Evolutionary conservation across 35 echinoderm and acorn worm genomes (phyloP), one percentile per base, ranked within the genome.

Genomic region (Strongylocentrotus purpuratus): DNA sequence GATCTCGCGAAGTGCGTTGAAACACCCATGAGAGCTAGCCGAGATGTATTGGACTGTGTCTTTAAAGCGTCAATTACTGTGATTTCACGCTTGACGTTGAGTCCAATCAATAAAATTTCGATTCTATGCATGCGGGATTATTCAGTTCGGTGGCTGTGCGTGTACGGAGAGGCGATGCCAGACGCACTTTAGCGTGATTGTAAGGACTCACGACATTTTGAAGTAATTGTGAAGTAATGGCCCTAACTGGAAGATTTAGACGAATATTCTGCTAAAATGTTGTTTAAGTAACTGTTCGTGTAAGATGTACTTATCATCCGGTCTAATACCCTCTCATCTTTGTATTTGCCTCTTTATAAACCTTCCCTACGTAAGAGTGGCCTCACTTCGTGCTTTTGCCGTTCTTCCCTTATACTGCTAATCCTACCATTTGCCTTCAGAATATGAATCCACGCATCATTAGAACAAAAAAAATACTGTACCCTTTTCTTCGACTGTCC

Each of bases 61-160:
- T 89, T 89, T 89, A 89, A 89, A 89, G 87, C 45, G 45, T 89
- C 87, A 89, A 89, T 89, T 89, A 46, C 87, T 45, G 33, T 89
- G 87, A 89, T 89, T 89, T 89, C 45, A 89, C 87, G 87, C 87
- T 15, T 15, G 87, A 45, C 0, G 87, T 89, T 33, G 87, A 31
- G 12, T 28, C 12, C 87, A 89, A 89, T 89, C 87, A 89, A 89
- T 89, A 89, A 10, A 11, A 45, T 2, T 89, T 89, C 87, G 87
- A 89, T 89, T 46, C 14, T 89, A 78, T 78, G 65, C 65, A 41
- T 41, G 65, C 12, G 61, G 61, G 61, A 2, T 20, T n/a, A 8
- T 78, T 78, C 25, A 18, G 65, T 28, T 78, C 22, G 22, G 20
- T 78, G 65, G 22, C 4, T 78, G 7, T 4, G 65, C 65, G 65